Evolutionary conservation across 1,140 invertebrate species (phyloP).

Genomic region (Macrosteles quadrilineatus): DNA sequence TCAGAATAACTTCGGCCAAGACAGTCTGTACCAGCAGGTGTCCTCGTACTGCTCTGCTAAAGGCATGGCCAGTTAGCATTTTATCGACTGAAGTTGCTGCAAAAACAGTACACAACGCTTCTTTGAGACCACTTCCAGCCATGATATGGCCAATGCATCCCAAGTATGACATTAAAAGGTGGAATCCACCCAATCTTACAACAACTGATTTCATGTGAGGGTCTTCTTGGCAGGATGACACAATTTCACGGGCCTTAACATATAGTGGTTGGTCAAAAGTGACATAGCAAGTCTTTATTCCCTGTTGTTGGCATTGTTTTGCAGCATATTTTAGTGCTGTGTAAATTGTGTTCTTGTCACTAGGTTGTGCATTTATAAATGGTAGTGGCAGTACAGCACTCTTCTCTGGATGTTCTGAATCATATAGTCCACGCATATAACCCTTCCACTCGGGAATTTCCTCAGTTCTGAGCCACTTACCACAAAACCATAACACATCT

Average conservation of each 20-base stretch:
- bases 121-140: conserved; percentile 39
- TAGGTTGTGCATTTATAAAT: neutral
- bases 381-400: neutral
- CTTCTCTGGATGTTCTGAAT: neutral
- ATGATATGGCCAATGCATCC: conserved; percentile 29
- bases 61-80: conserved; percentile 45
- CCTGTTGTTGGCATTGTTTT: neutral
- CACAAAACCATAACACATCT: neutral
- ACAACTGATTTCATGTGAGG: conserved; percentile 1
- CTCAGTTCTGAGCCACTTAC: neutral
- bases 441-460: neutral
- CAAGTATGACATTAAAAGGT: conserved; percentile 23
- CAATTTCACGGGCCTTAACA: too few relatives aligned
- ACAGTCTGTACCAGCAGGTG: conserved; percentile 47
- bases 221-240: too few relatives aligned
- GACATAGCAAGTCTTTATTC: too few relatives aligned
- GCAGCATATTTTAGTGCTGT: neutral
- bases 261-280: too few relatives aligned
- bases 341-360: neutral
- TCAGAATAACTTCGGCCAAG: conserved; percentile 39
- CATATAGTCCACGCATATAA: neutral
- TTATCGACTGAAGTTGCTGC: conserved; percentile 47
- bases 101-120: conserved; percentile 44
- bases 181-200: conserved; percentile 42
- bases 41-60: conserved; percentile 46